These are phyloP conservation scores for Pristionchus fissidentatus DNA, from an alignment of 2,888 invertebrate species.

Conservation along the genomic window DNA sequence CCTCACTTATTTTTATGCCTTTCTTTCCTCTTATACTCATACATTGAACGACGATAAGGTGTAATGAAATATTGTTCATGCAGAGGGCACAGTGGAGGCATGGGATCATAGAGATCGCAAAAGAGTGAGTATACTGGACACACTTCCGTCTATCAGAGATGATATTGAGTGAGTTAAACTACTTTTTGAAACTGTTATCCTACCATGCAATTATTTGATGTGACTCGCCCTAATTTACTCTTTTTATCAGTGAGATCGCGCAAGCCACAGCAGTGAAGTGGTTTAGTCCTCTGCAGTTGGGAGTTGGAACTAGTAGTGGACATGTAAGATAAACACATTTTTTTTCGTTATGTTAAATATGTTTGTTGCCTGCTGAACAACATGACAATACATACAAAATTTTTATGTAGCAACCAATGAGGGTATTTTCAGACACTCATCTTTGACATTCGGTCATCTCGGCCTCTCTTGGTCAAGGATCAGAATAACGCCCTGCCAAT, in stretches of 20 bases:
- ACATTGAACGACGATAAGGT: background rate
- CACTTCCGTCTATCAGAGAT: constrained; percentile 79
- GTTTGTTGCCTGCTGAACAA: background rate
- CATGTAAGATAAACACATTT: constrained; percentile 81
- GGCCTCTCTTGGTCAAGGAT: constrained; percentile 91
- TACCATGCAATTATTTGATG: background rate
- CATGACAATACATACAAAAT: background rate
- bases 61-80: background rate
- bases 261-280: constrained; percentile 83
- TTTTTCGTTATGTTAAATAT: constrained; percentile 14
- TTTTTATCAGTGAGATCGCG: constrained; percentile 77
- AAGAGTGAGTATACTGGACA: constrained; percentile 87
- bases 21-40: background rate
- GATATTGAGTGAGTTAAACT: constrained; percentile 59
- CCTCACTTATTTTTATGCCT: background rate
- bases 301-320: constrained; percentile 93
- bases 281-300: constrained; percentile 80
- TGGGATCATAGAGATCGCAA: constrained; percentile 92
- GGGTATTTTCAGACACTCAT: constrained; percentile 80
- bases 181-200: no score
- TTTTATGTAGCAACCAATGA: background rate
- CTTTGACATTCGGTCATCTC: constrained; percentile 92
- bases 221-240: background rate
- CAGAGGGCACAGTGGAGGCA: constrained; percentile 89
- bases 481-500: constrained; percentile 94